A percentile compares a stretch with the other conserved stretches of the same genome.
phyloP scores from a whole-genome alignment of 2,888 invertebrate genomes.

The Mythimna vitellina region DNA sequence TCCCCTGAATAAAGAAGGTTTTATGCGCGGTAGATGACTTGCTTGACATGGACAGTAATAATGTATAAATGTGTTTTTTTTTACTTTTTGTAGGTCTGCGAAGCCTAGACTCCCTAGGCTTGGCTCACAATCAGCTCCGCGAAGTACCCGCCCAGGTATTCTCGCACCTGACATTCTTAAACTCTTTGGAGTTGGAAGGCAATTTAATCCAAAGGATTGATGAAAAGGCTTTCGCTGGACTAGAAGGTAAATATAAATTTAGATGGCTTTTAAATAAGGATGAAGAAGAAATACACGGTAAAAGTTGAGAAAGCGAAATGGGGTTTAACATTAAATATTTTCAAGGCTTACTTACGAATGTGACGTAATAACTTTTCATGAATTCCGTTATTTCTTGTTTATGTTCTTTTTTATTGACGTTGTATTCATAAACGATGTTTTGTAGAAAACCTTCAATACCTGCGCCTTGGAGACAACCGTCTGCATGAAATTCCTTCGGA shows the following conservation, averaged over 20 bases:
- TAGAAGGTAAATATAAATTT: conserved; percentile 93
- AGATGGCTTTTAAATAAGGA: background rate
- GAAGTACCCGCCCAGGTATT: conserved; percentile 96
- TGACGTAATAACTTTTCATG: conserved; percentile 41
- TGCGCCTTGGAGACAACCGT: conserved; percentile 97
- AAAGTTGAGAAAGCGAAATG: conserved; percentile 9
- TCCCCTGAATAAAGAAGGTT: background rate
- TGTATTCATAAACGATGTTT: conserved; percentile 43
- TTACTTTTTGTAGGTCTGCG: conserved; percentile 91
- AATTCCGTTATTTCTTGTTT: conserved; percentile 28
- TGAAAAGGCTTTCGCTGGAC: conserved; percentile 95
- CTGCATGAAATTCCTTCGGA: conserved; percentile 96
- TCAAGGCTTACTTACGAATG: conserved; percentile 23
- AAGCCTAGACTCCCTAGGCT: conserved; percentile 95
- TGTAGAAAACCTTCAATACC: conserved; percentile 96
- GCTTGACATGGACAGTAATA: background rate
- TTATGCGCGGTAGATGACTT: conserved; percentile 5
- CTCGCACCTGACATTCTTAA: conserved; percentile 94
- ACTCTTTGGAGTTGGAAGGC: conserved; percentile 96
- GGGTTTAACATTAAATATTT: conserved; percentile 41
- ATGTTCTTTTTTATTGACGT: conserved; percentile 2
- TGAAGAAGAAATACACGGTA: conserved; percentile 1
- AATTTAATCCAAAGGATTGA: conserved; percentile 95
- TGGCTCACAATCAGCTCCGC: conserved; percentile 96
- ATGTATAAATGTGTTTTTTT: background rate